Evolutionary conservation across 2,797 vertebrate genomes (phyloP).

Genomic region (Pseudotriccus pelzelni): DNA sequence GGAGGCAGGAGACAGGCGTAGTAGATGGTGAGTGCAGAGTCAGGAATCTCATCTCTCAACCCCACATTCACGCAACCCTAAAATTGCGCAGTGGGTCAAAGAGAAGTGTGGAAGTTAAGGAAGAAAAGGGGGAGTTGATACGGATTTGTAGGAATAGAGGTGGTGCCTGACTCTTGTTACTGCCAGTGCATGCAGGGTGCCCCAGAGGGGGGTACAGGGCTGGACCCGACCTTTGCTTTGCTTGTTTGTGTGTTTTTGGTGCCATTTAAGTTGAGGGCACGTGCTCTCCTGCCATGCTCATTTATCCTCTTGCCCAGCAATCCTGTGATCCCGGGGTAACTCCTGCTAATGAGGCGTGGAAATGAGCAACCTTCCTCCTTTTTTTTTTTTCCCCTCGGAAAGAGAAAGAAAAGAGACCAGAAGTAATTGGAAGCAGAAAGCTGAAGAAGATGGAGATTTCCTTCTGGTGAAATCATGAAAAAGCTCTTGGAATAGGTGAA

Average conservation of each 20-base stretch:
- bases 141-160: neutral
- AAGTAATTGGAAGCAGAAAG: neutral
- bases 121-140: fast-evolving
- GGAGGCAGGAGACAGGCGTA: neutral
- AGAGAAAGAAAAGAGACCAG: neutral
- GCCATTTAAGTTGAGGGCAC: neutral
- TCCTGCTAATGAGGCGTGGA: neutral
- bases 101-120: fast-evolving
- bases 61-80: neutral
- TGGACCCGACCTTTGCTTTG: neutral
- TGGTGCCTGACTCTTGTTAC: neutral
- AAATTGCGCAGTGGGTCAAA: too few species aligned
- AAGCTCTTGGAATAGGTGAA: neutral
- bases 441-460: neutral
- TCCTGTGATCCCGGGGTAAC: neutral
- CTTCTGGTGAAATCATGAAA: neutral
- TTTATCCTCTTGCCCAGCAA: neutral
- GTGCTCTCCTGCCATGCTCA: neutral
- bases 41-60: neutral
- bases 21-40: neutral
- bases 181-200: neutral
- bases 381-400: neutral
- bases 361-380: neutral
- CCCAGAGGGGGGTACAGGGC: too few species aligned
- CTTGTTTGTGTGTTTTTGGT: neutral